Conservation (phyloP, 2,113 vertebrate species). For the Urocolius indicus region DNA sequence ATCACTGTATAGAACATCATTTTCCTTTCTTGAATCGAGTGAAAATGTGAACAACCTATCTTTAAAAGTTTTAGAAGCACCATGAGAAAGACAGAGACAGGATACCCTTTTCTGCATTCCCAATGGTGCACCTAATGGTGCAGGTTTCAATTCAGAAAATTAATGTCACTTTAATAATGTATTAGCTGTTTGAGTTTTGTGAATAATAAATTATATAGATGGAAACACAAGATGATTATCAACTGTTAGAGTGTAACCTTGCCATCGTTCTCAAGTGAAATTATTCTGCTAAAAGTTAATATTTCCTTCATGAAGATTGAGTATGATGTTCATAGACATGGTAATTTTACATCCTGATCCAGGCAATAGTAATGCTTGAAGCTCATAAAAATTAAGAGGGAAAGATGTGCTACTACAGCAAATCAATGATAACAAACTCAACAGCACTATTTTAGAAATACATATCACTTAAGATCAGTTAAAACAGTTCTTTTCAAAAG, state of each 20-base stretch:
- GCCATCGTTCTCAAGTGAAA: neutral
- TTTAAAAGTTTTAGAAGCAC: neutral
- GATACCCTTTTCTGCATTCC: neutral
- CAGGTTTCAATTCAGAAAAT: neutral
- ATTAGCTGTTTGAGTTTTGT: neutral
- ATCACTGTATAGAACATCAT: neutral
- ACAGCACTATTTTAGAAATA: neutral
- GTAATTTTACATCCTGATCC: neutral
- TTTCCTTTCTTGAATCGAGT: neutral
- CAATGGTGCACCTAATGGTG: neutral
- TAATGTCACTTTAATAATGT: neutral
- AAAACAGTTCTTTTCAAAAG: neutral
- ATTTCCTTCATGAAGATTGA: neutral
- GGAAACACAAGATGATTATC: neutral
- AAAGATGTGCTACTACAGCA: neutral
- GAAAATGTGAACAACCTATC: neutral
- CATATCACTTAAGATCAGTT: neutral
- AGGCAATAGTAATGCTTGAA: neutral
- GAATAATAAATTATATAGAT: neutral
- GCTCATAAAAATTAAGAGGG: neutral
- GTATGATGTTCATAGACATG: neutral
- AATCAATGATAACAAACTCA: neutral
- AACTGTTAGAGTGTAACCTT: neutral
- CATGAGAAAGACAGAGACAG: neutral
- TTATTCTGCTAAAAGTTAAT: neutral